phyloP scores from a whole-genome alignment of 2,113 vertebrate species.

The Pavo muticus region DNA sequence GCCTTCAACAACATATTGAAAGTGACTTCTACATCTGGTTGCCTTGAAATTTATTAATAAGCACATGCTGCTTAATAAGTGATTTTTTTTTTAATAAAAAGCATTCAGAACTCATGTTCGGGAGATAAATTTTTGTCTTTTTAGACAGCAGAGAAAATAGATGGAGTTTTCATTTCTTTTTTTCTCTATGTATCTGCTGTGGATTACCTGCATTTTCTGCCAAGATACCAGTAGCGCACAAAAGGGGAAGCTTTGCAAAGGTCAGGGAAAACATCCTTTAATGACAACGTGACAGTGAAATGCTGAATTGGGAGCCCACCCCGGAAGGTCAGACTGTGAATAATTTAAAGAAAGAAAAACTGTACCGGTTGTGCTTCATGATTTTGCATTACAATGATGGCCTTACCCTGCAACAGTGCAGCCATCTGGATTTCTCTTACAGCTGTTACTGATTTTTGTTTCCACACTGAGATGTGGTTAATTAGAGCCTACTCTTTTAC shows the following conservation, averaged over 20 bases:
- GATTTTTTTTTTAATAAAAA: neutral
- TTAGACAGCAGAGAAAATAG: neutral
- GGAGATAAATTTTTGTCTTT: neutral
- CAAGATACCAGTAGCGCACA: neutral
- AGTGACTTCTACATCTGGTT: slow-evolving; percentile 45
- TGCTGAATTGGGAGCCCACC: neutral
- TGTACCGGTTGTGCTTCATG: neutral
- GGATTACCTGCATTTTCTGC: neutral
- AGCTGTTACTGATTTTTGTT: neutral
- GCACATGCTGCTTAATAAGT: slow-evolving; percentile 29
- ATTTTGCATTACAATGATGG: neutral
- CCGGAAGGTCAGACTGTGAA: slow-evolving; percentile 37
- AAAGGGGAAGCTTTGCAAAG: neutral
- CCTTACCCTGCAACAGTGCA: neutral
- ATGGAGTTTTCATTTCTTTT: neutral
- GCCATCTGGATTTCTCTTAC: neutral
- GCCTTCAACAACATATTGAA: slow-evolving; percentile 15
- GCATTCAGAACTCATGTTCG: slow-evolving; percentile 24
- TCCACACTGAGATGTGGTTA: neutral
- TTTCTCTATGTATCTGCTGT: neutral
- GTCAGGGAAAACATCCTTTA: slow-evolving; percentile 13
- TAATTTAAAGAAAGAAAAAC: neutral
- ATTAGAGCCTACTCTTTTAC: neutral
- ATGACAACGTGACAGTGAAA: neutral
- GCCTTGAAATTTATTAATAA: slow-evolving; percentile 47